phyloP scores from a whole-genome alignment of 2,888 invertebrate genomes.

The Ephialtes manifestator region DNA sequence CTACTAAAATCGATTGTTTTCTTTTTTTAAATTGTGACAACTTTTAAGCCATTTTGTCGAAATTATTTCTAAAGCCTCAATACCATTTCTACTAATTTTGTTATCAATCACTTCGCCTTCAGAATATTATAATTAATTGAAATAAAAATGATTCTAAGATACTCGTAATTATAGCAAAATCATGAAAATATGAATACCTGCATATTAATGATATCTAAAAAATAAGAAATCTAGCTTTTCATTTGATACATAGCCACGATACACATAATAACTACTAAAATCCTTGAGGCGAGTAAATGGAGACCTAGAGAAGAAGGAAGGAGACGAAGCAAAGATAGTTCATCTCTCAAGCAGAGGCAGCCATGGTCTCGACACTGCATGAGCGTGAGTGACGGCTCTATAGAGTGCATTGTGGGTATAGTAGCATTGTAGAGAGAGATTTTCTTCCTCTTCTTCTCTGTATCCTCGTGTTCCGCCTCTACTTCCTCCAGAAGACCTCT shows the following conservation, averaged over 20 bases:
- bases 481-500: conserved; percentile 28
- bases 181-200: no score
- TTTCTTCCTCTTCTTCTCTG: conserved; percentile 73
- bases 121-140: no score
- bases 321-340: conserved; percentile 72
- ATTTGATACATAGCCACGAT: no score
- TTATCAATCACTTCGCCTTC: no score
- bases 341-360: conserved; percentile 75
- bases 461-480: conserved; percentile 43
- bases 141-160: no score
- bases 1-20: neutral
- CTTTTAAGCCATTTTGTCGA: no score
- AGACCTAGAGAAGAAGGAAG: conserved; percentile 55
- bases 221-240: no score
- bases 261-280: neutral
- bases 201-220: no score
- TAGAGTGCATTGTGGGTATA: conserved; percentile 81
- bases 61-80: no score
- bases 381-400: conserved; percentile 84
- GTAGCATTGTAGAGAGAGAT: conserved; percentile 80
- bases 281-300: neutral
- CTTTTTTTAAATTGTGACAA: no score
- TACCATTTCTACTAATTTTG: no score
- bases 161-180: no score
- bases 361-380: conserved; percentile 54